A percentile compares a stretch with the other conserved stretches of the same genome.
phyloP scores from a whole-genome alignment of 2,797 vertebrate genomes.

The Gymnoscopelus microlampas region DNA sequence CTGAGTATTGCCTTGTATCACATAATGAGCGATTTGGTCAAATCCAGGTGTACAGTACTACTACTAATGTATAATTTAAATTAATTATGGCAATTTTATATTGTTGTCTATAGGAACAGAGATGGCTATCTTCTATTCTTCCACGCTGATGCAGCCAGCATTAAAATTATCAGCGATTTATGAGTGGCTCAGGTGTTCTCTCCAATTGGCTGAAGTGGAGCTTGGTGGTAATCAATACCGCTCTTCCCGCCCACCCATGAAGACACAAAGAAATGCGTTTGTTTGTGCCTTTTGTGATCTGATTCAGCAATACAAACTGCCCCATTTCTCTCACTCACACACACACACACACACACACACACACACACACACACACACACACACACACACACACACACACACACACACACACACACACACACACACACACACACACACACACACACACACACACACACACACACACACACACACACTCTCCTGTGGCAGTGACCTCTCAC shows the following conservation, averaged over 20 bases:
- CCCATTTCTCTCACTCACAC: not conserved
- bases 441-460: conserved; percentile 28
- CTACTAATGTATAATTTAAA: conserved; percentile 37
- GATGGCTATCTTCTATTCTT: conserved; percentile 21
- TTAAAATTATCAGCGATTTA: conserved; percentile 32
- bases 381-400: conserved; percentile 26
- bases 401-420: conserved; percentile 32
- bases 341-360: not conserved
- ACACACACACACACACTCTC: conserved; percentile 23
- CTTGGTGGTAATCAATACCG: conserved; percentile 4
- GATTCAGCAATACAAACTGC: conserved; percentile 27
- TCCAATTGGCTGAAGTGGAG: conserved; percentile 7
- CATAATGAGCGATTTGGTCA: conserved; percentile 39
- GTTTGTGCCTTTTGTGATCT: conserved; percentile 35
- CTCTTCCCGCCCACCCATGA: not conserved
- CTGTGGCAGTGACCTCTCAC: conserved; percentile 56
- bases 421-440: conserved; percentile 31
- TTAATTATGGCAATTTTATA: conserved; percentile 29
- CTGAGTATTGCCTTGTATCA: conserved; percentile 38
- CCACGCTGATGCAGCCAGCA: conserved; percentile 16
- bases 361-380: conserved; percentile 19
- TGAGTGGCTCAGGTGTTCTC: conserved; percentile 51
- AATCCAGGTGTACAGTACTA: conserved; percentile 43
- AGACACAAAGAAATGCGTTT: not conserved
- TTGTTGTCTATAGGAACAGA: conserved; percentile 7